These are phyloP conservation scores for Chaetura pelagica DNA, from an alignment of 2,113 vertebrate genomes.

Conservation along the genomic window DNA sequence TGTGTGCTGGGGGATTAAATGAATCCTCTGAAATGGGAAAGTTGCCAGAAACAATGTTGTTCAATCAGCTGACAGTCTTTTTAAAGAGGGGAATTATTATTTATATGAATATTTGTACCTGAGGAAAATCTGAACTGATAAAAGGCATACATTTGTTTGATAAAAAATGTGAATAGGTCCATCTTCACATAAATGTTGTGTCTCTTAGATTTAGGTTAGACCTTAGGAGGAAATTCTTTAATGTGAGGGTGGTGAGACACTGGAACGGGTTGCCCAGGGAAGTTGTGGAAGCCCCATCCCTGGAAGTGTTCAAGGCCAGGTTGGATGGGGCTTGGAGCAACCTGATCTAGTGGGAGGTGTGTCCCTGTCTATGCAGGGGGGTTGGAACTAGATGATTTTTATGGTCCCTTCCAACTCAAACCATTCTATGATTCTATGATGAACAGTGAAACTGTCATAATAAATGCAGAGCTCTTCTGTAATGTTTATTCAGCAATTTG, in stretches of 20 bases:
- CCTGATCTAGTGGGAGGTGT: too few species aligned
- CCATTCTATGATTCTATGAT: too few species aligned
- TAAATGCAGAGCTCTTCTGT: not conserved
- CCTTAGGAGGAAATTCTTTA: too few species aligned
- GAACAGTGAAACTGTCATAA: not conserved
- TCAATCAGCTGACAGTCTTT: conserved; percentile 42
- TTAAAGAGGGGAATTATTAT: conserved; percentile 28
- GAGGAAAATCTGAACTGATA: conserved; percentile 46
- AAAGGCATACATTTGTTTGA: conserved; percentile 9
- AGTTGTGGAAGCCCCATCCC: too few species aligned
- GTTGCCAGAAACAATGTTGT: conserved; percentile 27
- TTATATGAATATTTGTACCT: conserved; percentile 23
- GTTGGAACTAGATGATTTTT: too few species aligned
- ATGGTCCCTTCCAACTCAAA: too few species aligned
- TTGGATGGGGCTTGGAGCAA: too few species aligned
- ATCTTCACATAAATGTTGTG: conserved; percentile 10
- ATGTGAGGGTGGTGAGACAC: too few species aligned
- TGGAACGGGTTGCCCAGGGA: too few species aligned
- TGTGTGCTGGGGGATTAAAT: conserved; percentile 61
- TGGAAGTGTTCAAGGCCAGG: too few species aligned
- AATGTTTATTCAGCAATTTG: not conserved
- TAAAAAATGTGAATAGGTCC: not conserved
- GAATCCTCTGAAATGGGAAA: conserved; percentile 62
- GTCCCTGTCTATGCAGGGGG: too few species aligned
- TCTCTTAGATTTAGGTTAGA: not conserved